Conservation (phyloP, 2,797 vertebrate species). For the Peromyscus melanophrys region DNA sequence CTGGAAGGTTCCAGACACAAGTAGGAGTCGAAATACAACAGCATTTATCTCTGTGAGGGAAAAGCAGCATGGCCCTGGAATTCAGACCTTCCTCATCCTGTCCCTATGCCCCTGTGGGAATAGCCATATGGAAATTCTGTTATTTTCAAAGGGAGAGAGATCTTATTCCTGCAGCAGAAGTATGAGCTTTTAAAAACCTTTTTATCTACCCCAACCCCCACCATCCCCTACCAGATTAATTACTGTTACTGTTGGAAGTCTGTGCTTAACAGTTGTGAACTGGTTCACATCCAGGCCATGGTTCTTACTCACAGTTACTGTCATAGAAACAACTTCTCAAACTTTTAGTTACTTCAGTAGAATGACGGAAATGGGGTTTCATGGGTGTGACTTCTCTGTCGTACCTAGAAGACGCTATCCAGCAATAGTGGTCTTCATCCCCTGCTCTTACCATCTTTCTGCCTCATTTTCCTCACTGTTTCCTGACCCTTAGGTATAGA, state of each 20-base stretch:
- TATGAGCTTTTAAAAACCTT: neutral
- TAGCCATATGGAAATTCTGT: neutral
- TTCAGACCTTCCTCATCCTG: neutral
- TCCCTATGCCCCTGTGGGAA: neutral
- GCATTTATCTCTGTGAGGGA: neutral
- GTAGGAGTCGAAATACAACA: neutral
- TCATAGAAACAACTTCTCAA: neutral
- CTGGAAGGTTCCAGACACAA: neutral
- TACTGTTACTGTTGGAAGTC: neutral
- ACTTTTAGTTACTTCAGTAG: neutral
- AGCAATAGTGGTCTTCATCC: neutral
- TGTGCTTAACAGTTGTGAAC: neutral
- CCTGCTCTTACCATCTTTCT: neutral
- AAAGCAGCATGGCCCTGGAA: neutral
- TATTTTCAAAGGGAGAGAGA: constrained; percentile 15
- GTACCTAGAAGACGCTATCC: neutral
- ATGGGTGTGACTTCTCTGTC: neutral
- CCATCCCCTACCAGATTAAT: neutral
- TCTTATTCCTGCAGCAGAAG: neutral
- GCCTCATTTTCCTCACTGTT: neutral
- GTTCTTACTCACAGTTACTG: neutral
- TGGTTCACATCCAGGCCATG: neutral
- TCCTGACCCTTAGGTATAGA: neutral
- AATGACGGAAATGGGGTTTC: neutral
- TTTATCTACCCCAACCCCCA: neutral